Evolutionary conservation across 2,888 invertebrate genomes (phyloP).

Genomic region (Caenorhabditis doughertyi): DNA sequence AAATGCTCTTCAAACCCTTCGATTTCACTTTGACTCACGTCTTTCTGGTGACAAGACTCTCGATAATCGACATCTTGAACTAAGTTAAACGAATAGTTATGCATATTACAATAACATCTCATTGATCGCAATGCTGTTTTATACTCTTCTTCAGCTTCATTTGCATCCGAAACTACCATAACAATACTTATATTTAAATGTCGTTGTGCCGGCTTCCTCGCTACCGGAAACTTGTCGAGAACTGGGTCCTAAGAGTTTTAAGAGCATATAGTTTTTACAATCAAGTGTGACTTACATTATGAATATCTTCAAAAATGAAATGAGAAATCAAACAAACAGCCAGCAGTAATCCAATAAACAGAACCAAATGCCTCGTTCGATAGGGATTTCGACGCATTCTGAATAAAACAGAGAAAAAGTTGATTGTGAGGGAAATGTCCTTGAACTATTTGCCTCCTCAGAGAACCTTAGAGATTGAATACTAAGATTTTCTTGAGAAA

Average conservation of each 20-base stretch:
- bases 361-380: neutral
- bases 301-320: conserved; percentile 9
- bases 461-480: conserved; percentile 5
- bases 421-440: neutral
- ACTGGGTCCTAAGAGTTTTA: conserved; percentile 1
- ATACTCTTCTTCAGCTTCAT: conserved; percentile 32
- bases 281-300: neutral
- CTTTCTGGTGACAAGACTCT: conserved; percentile 49
- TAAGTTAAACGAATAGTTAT: conserved; percentile 54
- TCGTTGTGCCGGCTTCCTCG: neutral
- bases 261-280: neutral
- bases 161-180: conserved; percentile 18
- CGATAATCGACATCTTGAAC: conserved; percentile 47
- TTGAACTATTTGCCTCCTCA: conserved; percentile 12
- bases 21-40: conserved; percentile 38
- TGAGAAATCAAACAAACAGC: conserved; percentile 4
- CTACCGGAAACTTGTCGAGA: conserved; percentile 1
- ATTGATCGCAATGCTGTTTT: conserved; percentile 55
- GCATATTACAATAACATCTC: conserved; percentile 58
- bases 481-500: conserved; percentile 8
- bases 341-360: conserved; percentile 11
- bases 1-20: neutral
- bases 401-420: neutral
- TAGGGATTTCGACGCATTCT: conserved; percentile 3
- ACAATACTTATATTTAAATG: conserved; percentile 31